These are phyloP conservation scores for Plagodis pulveraria DNA, from an alignment of 2,888 invertebrate genomes.

Conservation along the genomic window DNA sequence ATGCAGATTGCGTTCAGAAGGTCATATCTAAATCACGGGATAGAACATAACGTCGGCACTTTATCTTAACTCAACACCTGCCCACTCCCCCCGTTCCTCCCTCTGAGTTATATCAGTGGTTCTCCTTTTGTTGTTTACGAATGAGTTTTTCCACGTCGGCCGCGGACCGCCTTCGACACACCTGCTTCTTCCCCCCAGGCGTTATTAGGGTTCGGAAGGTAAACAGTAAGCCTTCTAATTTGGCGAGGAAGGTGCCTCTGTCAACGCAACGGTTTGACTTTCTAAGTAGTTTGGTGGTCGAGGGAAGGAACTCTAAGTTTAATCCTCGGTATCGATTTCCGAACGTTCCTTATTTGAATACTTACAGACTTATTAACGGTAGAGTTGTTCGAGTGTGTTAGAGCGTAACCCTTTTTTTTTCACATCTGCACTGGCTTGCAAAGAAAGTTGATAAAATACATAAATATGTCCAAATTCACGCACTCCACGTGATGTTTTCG, in stretches of 20 bases:
- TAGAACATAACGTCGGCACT: conserved; percentile 74
- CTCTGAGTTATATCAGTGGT: conserved; percentile 67
- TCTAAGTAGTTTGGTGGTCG: conserved; percentile 12
- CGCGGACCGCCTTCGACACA: conserved; percentile 69
- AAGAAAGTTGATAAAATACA: not conserved
- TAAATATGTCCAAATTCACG: not conserved
- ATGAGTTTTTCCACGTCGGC: conserved; percentile 77
- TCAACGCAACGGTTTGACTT: conserved; percentile 31
- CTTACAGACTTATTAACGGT: not conserved
- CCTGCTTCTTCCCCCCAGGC: conserved; percentile 67
- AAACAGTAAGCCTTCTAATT: conserved; percentile 39
- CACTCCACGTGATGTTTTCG: not conserved
- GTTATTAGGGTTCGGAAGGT: conserved; percentile 39
- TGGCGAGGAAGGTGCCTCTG: conserved; percentile 28
- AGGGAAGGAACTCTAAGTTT: not conserved
- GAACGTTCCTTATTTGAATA: too few relatives aligned
- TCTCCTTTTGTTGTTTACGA: conserved; percentile 78
- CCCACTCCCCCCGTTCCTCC: conserved; percentile 48
- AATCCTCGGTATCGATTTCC: not conserved
- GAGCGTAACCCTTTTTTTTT: too few relatives aligned
- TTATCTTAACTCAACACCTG: conserved; percentile 79
- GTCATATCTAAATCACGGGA: conserved; percentile 81
- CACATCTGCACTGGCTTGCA: too few relatives aligned
- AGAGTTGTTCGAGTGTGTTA: too few relatives aligned
- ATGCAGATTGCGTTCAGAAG: conserved; percentile 78